Evolutionary conservation across 2,888 invertebrate genomes (phyloP).

Genomic region (Tipula unca): DNA sequence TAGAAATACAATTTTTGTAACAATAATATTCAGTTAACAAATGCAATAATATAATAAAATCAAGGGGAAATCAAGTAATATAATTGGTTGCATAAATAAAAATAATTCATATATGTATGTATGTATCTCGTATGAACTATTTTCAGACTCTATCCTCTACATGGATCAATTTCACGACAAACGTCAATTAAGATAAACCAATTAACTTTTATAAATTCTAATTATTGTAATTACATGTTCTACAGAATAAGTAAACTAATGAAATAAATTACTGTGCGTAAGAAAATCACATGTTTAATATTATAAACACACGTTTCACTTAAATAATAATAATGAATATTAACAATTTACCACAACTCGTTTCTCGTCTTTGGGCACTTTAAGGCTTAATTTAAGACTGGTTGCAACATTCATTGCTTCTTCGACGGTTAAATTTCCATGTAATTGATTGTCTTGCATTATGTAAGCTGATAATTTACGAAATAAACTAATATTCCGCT

Average conservation of each 20-base stretch:
- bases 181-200: background rate
- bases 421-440: conserved; percentile 84
- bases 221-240: background rate
- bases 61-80: no score
- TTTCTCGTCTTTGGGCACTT: conserved; percentile 60
- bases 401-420: conserved; percentile 93
- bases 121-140: background rate
- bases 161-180: background rate
- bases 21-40: no score
- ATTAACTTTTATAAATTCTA: background rate
- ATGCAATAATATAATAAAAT: no score
- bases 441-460: conserved; percentile 88
- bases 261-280: no score
- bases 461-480: conserved; percentile 92
- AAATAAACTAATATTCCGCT: conserved; percentile 76
- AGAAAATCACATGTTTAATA: no score
- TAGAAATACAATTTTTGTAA: background rate
- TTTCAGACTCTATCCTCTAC: background rate
- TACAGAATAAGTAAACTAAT: background rate
- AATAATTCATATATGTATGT: background rate
- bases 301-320: background rate
- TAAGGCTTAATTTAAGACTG: conserved; percentile 73
- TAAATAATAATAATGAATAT: background rate
- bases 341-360: conserved; percentile 66
- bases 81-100: no score